Conservation (phyloP, 2,113 vertebrate species). For the Sardina pilchardus region DNA sequence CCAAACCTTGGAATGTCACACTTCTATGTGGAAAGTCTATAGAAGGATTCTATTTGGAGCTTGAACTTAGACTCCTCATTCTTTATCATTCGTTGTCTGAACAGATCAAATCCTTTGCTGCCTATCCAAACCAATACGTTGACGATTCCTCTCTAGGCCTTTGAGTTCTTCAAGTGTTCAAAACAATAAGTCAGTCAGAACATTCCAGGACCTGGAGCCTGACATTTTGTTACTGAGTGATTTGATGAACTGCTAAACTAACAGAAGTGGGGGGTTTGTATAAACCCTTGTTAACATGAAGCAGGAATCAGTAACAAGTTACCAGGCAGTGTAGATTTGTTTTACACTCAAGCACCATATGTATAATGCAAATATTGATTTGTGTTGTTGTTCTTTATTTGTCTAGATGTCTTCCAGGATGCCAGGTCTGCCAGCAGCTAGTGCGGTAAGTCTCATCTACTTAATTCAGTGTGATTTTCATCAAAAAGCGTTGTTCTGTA, state of each 20-base stretch:
- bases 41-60: not conserved
- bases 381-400: constrained; percentile 44
- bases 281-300: not conserved
- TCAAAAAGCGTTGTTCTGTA: not conserved
- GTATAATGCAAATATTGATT: not conserved
- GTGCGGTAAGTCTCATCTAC: constrained; percentile 79
- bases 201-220: not conserved
- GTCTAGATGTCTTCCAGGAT: constrained; percentile 98
- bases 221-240: constrained; percentile 11
- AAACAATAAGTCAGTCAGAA: not conserved
- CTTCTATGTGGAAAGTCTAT: not conserved
- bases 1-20: not conserved
- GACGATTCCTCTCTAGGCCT: not conserved
- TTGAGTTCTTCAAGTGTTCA: not conserved
- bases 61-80: not conserved
- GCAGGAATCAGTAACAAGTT: not conserved
- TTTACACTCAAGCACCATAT: not conserved
- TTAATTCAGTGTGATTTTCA: not conserved
- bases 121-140: not conserved
- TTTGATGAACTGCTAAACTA: not conserved
- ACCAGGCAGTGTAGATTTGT: not conserved
- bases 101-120: not conserved
- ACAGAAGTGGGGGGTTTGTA: not conserved
- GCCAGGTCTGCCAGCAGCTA: constrained; percentile 98
- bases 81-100: not conserved